Percentiles rank a stretch among this genome's conserved stretches.
phyloP scores from a whole-genome alignment of 1,140 invertebrate species.

The Atopsyche davidsoni region DNA sequence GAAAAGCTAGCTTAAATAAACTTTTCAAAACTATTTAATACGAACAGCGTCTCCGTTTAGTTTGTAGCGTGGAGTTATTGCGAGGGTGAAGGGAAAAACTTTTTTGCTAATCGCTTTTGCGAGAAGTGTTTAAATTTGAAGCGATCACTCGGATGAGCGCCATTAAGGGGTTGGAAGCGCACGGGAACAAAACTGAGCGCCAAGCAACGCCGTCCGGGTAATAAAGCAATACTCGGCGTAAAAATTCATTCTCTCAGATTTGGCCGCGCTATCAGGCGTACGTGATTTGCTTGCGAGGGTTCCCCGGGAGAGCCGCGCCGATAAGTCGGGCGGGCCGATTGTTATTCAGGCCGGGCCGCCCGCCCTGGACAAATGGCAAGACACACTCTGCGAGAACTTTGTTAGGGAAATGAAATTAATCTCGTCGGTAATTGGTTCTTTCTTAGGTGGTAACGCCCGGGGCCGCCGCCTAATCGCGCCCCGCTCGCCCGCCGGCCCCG shows the following conservation, averaged over 20 bases:
- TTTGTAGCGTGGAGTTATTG: not conserved
- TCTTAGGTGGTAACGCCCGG: constrained; percentile 12
- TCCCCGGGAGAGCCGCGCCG: not conserved
- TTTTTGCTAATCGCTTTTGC: not conserved
- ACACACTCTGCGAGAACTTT: constrained; percentile 18
- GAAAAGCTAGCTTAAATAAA: too few relatives aligned
- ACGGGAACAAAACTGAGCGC: not conserved
- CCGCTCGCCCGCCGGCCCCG: too few relatives aligned
- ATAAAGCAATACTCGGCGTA: constrained; percentile 13
- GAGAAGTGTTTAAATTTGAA: not conserved
- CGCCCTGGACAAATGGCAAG: constrained; percentile 14
- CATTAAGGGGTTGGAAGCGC: not conserved
- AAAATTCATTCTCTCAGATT: constrained; percentile 30
- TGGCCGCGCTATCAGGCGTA: constrained; percentile 22
- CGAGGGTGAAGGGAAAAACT: not conserved
- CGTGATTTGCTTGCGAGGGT: constrained; percentile 21
- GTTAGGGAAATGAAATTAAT: constrained; percentile 27
- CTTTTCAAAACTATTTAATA: too few relatives aligned
- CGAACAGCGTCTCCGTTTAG: too few relatives aligned
- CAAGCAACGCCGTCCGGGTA: not conserved
- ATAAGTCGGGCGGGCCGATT: too few relatives aligned
- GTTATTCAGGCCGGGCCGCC: constrained; percentile 21
- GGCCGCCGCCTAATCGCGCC: too few relatives aligned
- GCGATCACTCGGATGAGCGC: not conserved
- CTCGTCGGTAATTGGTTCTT: constrained; percentile 27